phyloP scores from a whole-genome alignment of 2,888 invertebrate genomes.

The Azorinus chamasolen region DNA sequence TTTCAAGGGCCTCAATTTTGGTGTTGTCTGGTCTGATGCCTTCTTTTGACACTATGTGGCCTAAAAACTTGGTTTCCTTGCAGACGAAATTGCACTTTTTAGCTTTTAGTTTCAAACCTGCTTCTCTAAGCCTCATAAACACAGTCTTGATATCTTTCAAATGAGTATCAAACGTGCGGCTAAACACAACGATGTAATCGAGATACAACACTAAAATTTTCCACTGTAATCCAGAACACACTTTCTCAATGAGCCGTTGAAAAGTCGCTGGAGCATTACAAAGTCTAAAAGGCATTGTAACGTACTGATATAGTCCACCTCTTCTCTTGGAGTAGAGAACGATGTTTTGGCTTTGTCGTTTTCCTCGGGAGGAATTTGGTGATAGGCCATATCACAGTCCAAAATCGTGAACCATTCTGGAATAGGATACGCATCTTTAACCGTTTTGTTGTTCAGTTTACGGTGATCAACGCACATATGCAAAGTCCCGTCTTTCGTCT shows the following conservation, averaged over 20 bases:
- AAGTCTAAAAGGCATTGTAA: slow-evolving; percentile 47
- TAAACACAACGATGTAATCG: slow-evolving; percentile 45
- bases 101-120: no score
- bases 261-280: slow-evolving; percentile 41
- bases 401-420: slow-evolving; percentile 48
- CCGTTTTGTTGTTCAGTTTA: slow-evolving; percentile 33
- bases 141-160: slow-evolving; percentile 36
- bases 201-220: slow-evolving; percentile 35
- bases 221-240: slow-evolving; percentile 28
- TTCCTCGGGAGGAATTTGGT: no score
- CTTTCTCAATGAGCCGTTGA: slow-evolving; percentile 46
- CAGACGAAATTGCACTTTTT: slow-evolving; percentile 58
- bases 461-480: slow-evolving; percentile 54
- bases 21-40: slow-evolving; percentile 53
- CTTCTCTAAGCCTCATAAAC: no score
- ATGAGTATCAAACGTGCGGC: slow-evolving; percentile 29
- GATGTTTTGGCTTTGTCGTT: slow-evolving; percentile 52
- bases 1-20: slow-evolving; percentile 37
- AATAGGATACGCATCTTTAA: slow-evolving; percentile 40
- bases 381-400: no score
- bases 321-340: slow-evolving; percentile 50
- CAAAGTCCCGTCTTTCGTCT: slow-evolving; percentile 36
- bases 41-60: slow-evolving; percentile 47
- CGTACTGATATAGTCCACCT: slow-evolving; percentile 50
- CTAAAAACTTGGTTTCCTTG: slow-evolving; percentile 39